Base-by-base conservation (phyloP, 1,140 invertebrate genomes). In the Diachasmimorpha longicaudata region DNA sequence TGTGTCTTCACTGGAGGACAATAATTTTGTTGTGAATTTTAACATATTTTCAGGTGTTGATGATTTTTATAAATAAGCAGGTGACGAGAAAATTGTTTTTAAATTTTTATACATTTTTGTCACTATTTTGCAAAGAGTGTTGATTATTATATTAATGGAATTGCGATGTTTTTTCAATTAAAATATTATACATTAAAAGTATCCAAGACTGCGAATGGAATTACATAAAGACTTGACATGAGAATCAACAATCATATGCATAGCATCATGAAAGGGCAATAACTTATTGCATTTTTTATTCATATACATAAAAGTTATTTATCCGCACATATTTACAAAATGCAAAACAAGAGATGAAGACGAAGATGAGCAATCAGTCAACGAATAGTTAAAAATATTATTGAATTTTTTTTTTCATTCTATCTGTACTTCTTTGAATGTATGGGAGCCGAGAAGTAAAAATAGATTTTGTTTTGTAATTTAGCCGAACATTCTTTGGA, bases 1-100 rank as follows among this genome's bases (percentile, higher is more conserved):
- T 25, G 21, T 37, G 23, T 31, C 31, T 31, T 8, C 25, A 16
- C 23, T 23, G 44, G 4, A 4, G 11, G 69, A 71, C 44, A 71
- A 48, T 71, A 52, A 71, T 71, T 48, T 71, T 71, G 69, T 71
- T 71, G 44, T 25, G 23, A 71, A 25, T 71, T 71, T 25, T 46
- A 52, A 48, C 19, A 71, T 42, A 55, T 21, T 19, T 55, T 55
- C n/a, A n/a, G 14, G 48, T 55, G 19, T 55, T 55, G 19, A 13
- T 71, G 14, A 46, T 21, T 25, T 46, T 21, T 16, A 55, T 21
- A 55, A 55, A 19, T 1, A 70, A 44, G 31, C 9, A 70, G 13
- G 11, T 13, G 39, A 42, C 4, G 39, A 48, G 19, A 70, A 31
- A 46, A 46, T 70, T 70, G 25, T 44, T 48, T 46, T 23, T 0